Evolutionary conservation across 2,888 invertebrate genomes (phyloP), one percentile per base, ranked within the genome.

Genomic region (Andrena flavipes): DNA sequence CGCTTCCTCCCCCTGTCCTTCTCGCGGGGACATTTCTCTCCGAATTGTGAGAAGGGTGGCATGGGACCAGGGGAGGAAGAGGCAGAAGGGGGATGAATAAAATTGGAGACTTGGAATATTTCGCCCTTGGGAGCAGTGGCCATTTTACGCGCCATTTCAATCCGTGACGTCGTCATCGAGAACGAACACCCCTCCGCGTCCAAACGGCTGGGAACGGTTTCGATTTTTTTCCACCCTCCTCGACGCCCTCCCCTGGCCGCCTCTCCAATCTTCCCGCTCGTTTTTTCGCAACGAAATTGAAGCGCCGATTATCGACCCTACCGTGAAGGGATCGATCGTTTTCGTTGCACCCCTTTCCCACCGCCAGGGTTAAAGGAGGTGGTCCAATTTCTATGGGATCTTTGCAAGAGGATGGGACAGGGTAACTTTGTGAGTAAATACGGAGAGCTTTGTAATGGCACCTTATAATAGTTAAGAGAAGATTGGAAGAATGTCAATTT

Each of bases 111-210:
- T 86, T 87, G 69, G 86, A 89, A 91, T 91, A 92, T 91, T 91
- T 88, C 87, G 90, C 92, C 91, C 92, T 76, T 67, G 92, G 91
- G 92, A 90, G 88, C 89, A 85, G 87, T 88, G 91, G 90, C 90
- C 91, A 92, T 93, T 93, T 93, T 92, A 93, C 92, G 92, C 90
- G 89, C 92, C 93, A 92, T 93, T 93, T 93, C 93, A 92, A 92
- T 91, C 91, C 91, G 90, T 91, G 92, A 92, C 91, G 89, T 92
- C 91, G 91, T 92, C 92, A 91, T 92, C 87, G 87, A 85, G 83
- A 79, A 83, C 81, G 88, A 84, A 82, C 86, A 62, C 65, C 70
- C 62, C 56, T 20, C 67, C 33, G 33, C 54, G 20, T n/a, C 35
- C 67, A 59, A 74, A 78, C 62, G 78, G 69, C 71, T 60, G 70